Evolutionary conservation across 2,888 invertebrate genomes (phyloP), one percentile per base, ranked within the genome.

Genomic region (Meandrusa payeni): DNA sequence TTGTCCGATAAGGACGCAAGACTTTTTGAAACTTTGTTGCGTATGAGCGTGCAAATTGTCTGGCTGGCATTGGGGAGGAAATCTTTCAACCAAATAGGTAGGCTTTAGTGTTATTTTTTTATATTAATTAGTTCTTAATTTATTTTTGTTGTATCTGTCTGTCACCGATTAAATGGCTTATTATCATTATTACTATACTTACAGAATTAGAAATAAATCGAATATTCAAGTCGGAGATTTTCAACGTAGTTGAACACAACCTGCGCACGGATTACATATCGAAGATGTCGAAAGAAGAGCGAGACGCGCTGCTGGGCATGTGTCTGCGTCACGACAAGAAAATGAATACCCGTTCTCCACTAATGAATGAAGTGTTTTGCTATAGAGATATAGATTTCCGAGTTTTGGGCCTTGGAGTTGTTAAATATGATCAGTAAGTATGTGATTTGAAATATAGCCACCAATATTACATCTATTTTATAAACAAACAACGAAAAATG

Each of bases 31-130:
- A 85, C 87, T 3, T 63, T 93, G 9, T 69, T 91, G 29, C 78
- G 89, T 41, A 77, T 92, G 67, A 78, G 90, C 32, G 88, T 90
- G 28, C 89, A 91, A 58, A 89, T 92, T 31, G 89, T 91, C 20
- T 93, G 92, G 92, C 79, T 92, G 49, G 91, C 91, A 11, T 67
- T 92, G 24, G 88, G 89, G 39, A 78, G 92, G 34, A 90, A 87
- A 61, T 67, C 89, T 51, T 89, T 90, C 54, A 78, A 85, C 57
- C 76, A 91, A 55, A 91, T 93, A 57, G 92, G 92, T 92, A 65
- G 57, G 17, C 31, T 9, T 24, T 6, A 17, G 4, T n/a, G n/a
- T n/a, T n/a, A n/a, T n/a, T n/a, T n/a, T n/a, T n/a, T n/a, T n/a
- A n/a, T n/a, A n/a, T n/a, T n/a, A n/a, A n/a, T n/a, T n/a, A n/a